Evolutionary conservation across 2,888 invertebrate species (phyloP).

Genomic region (Harmothoe impar): DNA sequence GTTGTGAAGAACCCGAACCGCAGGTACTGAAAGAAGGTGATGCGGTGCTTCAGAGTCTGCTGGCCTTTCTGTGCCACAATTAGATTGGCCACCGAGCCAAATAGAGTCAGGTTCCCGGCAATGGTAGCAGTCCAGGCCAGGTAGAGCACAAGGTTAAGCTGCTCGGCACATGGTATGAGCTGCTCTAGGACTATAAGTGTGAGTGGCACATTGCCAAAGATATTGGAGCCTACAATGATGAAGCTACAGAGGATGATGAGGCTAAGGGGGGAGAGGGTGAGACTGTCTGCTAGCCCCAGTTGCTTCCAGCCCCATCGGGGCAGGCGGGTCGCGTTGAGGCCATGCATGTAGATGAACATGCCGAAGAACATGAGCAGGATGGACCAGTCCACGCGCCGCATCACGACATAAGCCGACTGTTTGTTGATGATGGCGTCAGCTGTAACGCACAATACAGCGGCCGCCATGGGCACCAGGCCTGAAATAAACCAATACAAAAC

Average conservation of each 20-base stretch:
- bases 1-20: conserved; percentile 57
- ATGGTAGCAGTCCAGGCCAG: conserved; percentile 71
- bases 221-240: conserved; percentile 70
- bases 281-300: conserved; percentile 65
- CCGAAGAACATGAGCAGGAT: conserved; percentile 72
- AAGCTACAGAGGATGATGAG: conserved; percentile 67
- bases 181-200: conserved; percentile 71
- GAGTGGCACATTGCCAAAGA: conserved; percentile 72
- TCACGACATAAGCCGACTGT: conserved; percentile 62
- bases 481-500: background rate
- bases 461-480: conserved; percentile 72
- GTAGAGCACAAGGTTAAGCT: conserved; percentile 70
- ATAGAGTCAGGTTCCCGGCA: conserved; percentile 72
- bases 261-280: background rate
- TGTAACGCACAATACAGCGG: conserved; percentile 67
- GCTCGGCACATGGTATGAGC: conserved; percentile 69
- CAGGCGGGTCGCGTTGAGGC: conserved; percentile 69
- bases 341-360: conserved; percentile 72
- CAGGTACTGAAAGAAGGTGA: conserved; percentile 61
- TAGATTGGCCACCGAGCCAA: conserved; percentile 72
- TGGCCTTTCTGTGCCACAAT: conserved; percentile 69
- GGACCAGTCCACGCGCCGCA: conserved; percentile 70
- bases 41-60: conserved; percentile 34
- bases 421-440: conserved; percentile 70
- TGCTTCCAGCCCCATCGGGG: conserved; percentile 69